These are phyloP conservation scores for Hiodon tergisus DNA, from an alignment of 2,113 vertebrate genomes.

Conservation along the genomic window DNA sequence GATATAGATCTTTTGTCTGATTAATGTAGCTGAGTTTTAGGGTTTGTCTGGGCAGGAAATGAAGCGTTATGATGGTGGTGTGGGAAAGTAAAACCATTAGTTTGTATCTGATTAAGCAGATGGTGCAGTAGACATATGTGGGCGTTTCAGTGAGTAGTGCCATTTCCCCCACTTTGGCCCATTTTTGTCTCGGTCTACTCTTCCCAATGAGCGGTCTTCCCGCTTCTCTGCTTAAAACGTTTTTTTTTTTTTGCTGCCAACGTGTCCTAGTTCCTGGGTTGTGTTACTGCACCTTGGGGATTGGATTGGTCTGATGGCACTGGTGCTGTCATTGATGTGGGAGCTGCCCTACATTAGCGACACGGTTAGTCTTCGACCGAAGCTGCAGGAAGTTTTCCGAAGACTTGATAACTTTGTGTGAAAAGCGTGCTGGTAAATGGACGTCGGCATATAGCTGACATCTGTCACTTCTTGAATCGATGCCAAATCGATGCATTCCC, in stretches of 20 bases:
- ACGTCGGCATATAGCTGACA: no score
- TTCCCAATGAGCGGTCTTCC: slow-evolving; percentile 9
- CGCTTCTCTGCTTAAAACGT: slow-evolving; percentile 8
- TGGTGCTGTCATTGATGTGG: slow-evolving; percentile 44
- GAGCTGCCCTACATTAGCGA: slow-evolving; percentile 53
- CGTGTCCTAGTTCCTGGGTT: slow-evolving; percentile 52
- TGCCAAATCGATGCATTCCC: no score
- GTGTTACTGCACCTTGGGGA: slow-evolving; percentile 55
- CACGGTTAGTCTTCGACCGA: slow-evolving; percentile 39
- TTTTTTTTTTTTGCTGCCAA: slow-evolving; percentile 9
- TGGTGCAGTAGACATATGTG: neutral
- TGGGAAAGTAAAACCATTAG: slow-evolving; percentile 4
- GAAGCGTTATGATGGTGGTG: neutral
- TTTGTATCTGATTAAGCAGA: neutral
- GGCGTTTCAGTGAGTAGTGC: neutral
- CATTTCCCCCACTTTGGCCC: neutral
- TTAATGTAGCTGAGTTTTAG: neutral
- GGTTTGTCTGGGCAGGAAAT: neutral
- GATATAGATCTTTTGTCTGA: neutral
- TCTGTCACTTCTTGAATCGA: no score
- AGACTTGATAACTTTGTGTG: neutral
- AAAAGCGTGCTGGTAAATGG: no score
- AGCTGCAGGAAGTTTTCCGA: slow-evolving; percentile 16
- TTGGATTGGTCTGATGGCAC: neutral
- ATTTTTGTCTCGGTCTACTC: slow-evolving; percentile 20